Base-by-base conservation (phyloP, 2,797 vertebrate genomes). In the Scleropages formosus region DNA sequence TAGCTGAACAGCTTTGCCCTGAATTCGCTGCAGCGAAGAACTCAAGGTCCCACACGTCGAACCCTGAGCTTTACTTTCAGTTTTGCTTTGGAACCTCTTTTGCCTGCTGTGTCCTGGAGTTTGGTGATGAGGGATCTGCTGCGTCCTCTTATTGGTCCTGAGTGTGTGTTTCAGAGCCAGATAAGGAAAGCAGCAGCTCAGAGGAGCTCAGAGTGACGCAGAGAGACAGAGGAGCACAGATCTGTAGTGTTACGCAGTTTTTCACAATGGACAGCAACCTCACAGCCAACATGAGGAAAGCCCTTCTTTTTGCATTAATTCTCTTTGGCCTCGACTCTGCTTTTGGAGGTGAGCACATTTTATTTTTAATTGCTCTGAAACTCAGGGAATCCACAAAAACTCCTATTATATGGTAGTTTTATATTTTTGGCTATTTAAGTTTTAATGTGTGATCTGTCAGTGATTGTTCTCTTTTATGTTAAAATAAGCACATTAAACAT, bases 291-390 rank as follows among this genome's bases (percentile, higher is more conserved):
- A 75, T 66, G 63, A 66, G 18, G 18, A 56, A 22, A 53, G 12
- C 4, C 24, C 18, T 27, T 7, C 8, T 66, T 56, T 39, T 64
- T 39, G 4, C 10, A 24, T 0, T 75, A 1, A 24, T 51, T 8
- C 18, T 75, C 49, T 39, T 24, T 58, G 13, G 3, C 13, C 56
- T 75, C 58, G 1, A 20, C 26, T 16, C 26, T 11, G 13, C 49
- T 20, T n/a, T 46, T 66, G 49, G 73, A n/a, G 49, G 73, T 74
- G 56, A 75, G 62, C 56, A 4, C n/a, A 56, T 24, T 27, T 70
- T 49, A 3, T 70, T 51, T 70, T 70, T 59, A 53, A 53, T 15
- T n/a, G 59, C 18, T 18, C n/a, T n/a, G n/a, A n/a, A n/a, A n/a
- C n/a, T n/a, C n/a, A n/a, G n/a, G n/a, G n/a, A n/a, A n/a, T n/a